These are phyloP conservation scores for Stigmatopora argus DNA, from an alignment of 2,113 vertebrate genomes.

Conservation along the genomic window DNA sequence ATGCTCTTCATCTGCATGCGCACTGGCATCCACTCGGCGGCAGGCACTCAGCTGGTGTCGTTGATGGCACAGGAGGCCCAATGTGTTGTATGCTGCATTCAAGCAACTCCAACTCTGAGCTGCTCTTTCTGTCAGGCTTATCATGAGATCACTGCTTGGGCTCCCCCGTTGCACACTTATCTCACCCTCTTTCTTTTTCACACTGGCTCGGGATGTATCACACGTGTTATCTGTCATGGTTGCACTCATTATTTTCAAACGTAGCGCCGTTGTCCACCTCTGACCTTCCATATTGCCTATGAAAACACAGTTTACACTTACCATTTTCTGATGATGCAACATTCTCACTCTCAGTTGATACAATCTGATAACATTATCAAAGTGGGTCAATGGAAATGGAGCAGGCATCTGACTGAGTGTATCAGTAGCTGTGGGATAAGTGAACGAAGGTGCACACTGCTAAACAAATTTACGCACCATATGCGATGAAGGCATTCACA, in stretches of 20 bases:
- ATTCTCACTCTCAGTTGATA: slow-evolving; percentile 9
- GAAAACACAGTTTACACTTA: slow-evolving; percentile 30
- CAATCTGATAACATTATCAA: slow-evolving; percentile 33
- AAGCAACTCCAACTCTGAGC: slow-evolving; percentile 53
- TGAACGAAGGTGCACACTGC: slow-evolving; percentile 66
- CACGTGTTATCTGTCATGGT: slow-evolving; percentile 61
- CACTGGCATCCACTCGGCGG: slow-evolving; percentile 73
- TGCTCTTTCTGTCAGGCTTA: slow-evolving; percentile 59
- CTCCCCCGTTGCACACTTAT: slow-evolving; percentile 57
- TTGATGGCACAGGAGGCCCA: slow-evolving; percentile 45
- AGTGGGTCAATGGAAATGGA: slow-evolving; percentile 70
- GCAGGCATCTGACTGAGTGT: slow-evolving; percentile 64
- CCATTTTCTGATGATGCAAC: slow-evolving; percentile 29
- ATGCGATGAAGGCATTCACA: slow-evolving; percentile 48
- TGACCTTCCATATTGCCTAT: slow-evolving; percentile 43
- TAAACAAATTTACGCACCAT: slow-evolving; percentile 59
- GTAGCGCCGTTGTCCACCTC: slow-evolving; percentile 37
- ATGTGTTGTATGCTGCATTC: slow-evolving; percentile 41
- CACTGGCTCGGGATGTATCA: slow-evolving; percentile 50
- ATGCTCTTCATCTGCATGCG: slow-evolving; percentile 67
- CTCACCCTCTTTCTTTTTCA: slow-evolving; percentile 50
- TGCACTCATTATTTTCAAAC: slow-evolving; percentile 47
- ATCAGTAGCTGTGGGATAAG: slow-evolving; percentile 53
- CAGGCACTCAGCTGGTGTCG: slow-evolving; percentile 43
- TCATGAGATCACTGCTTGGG: slow-evolving; percentile 63